Base-by-base conservation (phyloP, 1,140 invertebrate genomes). In the Ceratina australensis region DNA sequence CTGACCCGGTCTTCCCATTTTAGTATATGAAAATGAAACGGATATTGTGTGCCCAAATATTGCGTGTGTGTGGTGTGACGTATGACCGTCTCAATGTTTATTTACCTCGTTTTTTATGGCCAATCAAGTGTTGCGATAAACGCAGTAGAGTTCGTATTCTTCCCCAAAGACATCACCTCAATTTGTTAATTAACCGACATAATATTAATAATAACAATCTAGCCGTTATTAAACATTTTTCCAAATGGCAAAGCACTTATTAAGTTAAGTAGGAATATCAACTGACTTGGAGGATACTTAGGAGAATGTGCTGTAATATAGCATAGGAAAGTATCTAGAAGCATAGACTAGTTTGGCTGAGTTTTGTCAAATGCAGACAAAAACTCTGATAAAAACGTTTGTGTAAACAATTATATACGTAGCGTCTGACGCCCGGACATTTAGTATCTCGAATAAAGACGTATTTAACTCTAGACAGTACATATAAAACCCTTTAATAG, bases 101-200 rank as follows among this genome's bases (percentile, higher is more conserved):
- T 75, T 75, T 75, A 75, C 52, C 12, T 57, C 16, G 61, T 61
- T 56, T 57, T 50, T 56, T 74, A 74, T n/a, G 26, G 20, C 20
- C n/a, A 63, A 42, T 65, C 72, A 42, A 20, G 49, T 42, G 16
- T 12, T n/a, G 49, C 28, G 26, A 64, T 26, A 56, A 56, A 54
- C 49, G 69, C 59, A 22, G 8, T 60, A 28, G 15, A n/a, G n/a
- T 24, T 15, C 65, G 26, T 56, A 26, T 54, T 3, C 3, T 20
- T 61, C 57, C 20, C n/a, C n/a, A n/a, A 16, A 13, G 50, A 3
- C 12, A 56, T 61, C 12, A 72, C 0, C 20, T 8, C 24, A 56
- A n/a, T n/a, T 12, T 28, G 1, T 20, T n/a, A n/a, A 22, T 69
- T 57, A 20, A 61, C 20, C 18, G 33, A 59, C 16, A 20, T 42